Evolutionary conservation across 1,140 invertebrate genomes (phyloP), one percentile per base, ranked within the genome.

Genomic region (Sweltsa coloradensis): DNA sequence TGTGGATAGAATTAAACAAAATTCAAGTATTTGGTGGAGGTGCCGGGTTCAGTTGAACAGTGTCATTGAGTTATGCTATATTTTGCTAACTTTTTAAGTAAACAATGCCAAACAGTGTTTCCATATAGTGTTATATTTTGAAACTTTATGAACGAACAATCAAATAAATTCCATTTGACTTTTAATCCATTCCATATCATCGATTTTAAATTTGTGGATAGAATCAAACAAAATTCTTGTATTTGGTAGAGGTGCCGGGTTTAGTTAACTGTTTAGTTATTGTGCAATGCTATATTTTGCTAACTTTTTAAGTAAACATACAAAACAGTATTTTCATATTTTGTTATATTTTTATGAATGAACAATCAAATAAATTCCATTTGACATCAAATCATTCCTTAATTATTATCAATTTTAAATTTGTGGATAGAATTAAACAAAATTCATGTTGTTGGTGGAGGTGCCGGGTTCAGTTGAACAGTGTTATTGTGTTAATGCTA

Each of bases 131-230:
- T 31, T 7, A 31, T n/a, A 9, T 31, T 31, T 7, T n/a, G 13
- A 11, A 13, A 31, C 29, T 13, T 31, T 31, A 31, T 31, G 13
- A 13, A 13, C 2, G 14, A 13, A 31, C 11, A 14, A 11, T 13
- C 13, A 31, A 13, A 13, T 14, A 31, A 74, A 18, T 25, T 16
- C 18, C 16, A 7, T 9, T 9, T 40, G 37, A 14, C 11, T 21
- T 47, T 1, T 18, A 43, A 16, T 18, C 6, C 45, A 13, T n/a
- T 18, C 16, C 14, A 13, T 24, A 45, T 14, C 7, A 19, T 7
- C 6, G 5, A 14, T 19, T 22, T 4, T 45, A 18, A 18, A 9
- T 45, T 47, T n/a, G 4, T 13, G 21, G 29, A 14, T 11, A 14
- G 9, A 31, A 11, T 11, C 29, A 31, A 31, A 31, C 14, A 11